phyloP scores from a whole-genome alignment of 2,797 vertebrate genomes.

The Coregonus suidteri region DNA sequence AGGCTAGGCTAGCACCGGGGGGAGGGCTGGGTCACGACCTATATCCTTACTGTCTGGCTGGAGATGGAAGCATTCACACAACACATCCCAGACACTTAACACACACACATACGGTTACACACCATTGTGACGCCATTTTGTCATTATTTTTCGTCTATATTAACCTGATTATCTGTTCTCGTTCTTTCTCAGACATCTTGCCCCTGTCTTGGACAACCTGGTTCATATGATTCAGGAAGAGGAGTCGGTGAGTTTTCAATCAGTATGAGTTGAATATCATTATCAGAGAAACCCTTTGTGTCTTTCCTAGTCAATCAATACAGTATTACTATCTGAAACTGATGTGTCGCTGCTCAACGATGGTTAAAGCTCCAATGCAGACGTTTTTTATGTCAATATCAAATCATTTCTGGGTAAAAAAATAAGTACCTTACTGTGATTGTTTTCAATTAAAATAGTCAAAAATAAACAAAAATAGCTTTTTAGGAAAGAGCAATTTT shows the following conservation, averaged over 20 bases:
- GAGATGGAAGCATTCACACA: not conserved
- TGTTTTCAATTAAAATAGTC: no score
- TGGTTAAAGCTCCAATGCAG: no score
- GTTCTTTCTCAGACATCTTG: conserved; percentile 84
- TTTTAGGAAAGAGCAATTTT: no score
- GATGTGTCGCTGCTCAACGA: no score
- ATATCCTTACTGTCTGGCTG: not conserved
- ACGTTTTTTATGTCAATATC: no score
- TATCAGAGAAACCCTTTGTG: not conserved
- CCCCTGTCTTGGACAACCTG: conserved; percentile 92
- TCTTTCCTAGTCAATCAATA: not conserved
- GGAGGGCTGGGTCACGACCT: no score
- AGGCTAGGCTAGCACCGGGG: no score
- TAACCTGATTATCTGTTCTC: not conserved
- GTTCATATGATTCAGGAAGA: conserved; percentile 99
- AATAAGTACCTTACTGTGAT: no score
- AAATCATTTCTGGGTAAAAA: no score
- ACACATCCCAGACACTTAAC: no score
- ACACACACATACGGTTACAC: not conserved
- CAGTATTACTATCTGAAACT: no score
- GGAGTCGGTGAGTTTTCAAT: conserved; percentile 86
- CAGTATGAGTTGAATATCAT: not conserved
- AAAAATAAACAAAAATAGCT: no score
- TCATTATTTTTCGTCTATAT: not conserved
- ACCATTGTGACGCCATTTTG: not conserved